Evolutionary conservation across 2,797 vertebrate genomes (phyloP), one percentile per base, ranked within the genome.

Genomic region (Alca torda): DNA sequence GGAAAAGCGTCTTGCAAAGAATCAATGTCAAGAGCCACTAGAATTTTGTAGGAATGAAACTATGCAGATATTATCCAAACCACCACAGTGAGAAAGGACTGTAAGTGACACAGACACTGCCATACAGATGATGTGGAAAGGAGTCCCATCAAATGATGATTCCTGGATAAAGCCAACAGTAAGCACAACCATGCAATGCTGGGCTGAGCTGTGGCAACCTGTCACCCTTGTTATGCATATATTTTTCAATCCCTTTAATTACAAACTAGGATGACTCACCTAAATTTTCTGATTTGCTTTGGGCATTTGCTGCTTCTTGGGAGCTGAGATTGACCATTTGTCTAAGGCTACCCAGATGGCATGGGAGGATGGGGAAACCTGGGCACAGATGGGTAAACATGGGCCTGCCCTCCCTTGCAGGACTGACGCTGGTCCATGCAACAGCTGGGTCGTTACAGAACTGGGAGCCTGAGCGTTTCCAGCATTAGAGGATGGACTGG

Each of bases 1-100:
- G 93, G 73, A 94, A 96, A 95, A 95, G 56, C 28, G 30, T 94
- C 97, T 95, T 69, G 59, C 45, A 93, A 94, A 96, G 87, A 94
- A 95, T 87, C 59, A 91, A 14, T 19, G 50, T 72, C 50, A 69
- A 89, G 37, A 95, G 30, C 57, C 59, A 56, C 65, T 21, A 35
- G 43, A 73, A 59, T 90, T 88, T 85, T 69, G 45, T 89, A 82
- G 84, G 39, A 94, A 79, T 50, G 72, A 96, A 93, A 81, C 53
- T 81, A 28, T 56, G 39, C n/a, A 86, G 79, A 63, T 79, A 53
- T 63, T 88, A 96, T 79, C 41, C 86, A 63, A n/a, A 73, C 50
- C 50, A 10, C 39, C 65, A 64, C 46, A 75, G 68, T 65, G 72
- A 89, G 89, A 79, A 82, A 69, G 48, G 91, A 53, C 19, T 11